Evolutionary conservation across 1,140 invertebrate genomes (phyloP).

Genomic region (Charaxes varanes): DNA sequence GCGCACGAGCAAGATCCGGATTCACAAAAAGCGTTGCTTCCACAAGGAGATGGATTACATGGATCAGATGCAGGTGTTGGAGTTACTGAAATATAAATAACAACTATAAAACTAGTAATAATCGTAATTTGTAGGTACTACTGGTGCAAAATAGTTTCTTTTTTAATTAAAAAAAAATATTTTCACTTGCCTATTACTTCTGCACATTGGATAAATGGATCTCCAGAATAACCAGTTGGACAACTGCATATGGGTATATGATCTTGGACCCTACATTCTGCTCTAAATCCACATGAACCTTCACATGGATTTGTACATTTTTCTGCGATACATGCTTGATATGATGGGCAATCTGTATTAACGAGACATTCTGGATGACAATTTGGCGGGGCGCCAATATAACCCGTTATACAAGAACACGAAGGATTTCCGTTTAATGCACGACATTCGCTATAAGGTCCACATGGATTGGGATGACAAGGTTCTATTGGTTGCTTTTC

Average conservation of each 20-base stretch:
- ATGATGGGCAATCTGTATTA: slow-evolving; percentile 85
- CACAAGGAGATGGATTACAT: slow-evolving; percentile 84
- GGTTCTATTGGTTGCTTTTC: slow-evolving; percentile 47
- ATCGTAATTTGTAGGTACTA: too few species aligned
- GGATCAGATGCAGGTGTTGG: slow-evolving; percentile 73
- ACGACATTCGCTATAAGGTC: slow-evolving; percentile 82
- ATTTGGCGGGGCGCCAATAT: slow-evolving; percentile 84
- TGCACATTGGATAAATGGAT: slow-evolving; percentile 84
- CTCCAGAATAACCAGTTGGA: slow-evolving; percentile 81
- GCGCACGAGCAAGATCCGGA: slow-evolving; percentile 77
- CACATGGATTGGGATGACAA: slow-evolving; percentile 87
- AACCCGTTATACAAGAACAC: slow-evolving; percentile 83
- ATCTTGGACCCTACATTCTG: slow-evolving; percentile 84
- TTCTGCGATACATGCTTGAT: slow-evolving; percentile 84
- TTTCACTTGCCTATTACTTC: slow-evolving; percentile 55
- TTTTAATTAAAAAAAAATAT: too few species aligned
- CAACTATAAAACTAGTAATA: neutral
- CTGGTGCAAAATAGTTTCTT: too few species aligned
- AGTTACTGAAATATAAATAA: slow-evolving; percentile 55
- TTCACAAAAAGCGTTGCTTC: slow-evolving; percentile 81
- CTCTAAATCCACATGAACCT: slow-evolving; percentile 85
- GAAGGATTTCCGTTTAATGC: slow-evolving; percentile 75
- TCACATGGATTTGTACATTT: slow-evolving; percentile 87
- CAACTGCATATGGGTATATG: slow-evolving; percentile 86
- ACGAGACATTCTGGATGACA: slow-evolving; percentile 87